A percentile compares a stretch with the other conserved stretches of the same genome.
phyloP scores from a whole-genome alignment of 1,140 invertebrate species.

The Lysiphlebus fabarum region DNA sequence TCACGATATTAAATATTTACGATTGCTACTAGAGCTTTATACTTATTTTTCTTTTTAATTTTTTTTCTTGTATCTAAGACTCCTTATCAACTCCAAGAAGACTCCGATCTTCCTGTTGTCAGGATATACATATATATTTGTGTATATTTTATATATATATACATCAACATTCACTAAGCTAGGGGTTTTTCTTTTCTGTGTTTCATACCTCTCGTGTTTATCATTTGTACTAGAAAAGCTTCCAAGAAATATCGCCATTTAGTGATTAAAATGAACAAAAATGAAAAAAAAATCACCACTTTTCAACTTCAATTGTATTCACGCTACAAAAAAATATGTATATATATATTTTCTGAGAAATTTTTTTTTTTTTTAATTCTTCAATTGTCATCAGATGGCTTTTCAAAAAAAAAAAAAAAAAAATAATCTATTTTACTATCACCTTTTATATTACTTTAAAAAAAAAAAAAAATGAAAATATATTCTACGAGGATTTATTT shows the following conservation, averaged over 20 bases:
- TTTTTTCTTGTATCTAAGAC: constrained; percentile 25
- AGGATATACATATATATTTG: too few relatives aligned
- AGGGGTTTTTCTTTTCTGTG: constrained; percentile 12
- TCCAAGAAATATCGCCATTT: constrained; percentile 15
- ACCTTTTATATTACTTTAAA: too few relatives aligned
- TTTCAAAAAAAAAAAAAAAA: too few relatives aligned
- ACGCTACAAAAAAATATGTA: too few relatives aligned
- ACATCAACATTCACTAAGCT: constrained; percentile 8
- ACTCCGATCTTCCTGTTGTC: constrained; percentile 34
- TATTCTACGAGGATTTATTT: too few relatives aligned
- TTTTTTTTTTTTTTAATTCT: too few relatives aligned
- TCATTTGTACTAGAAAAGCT: constrained; percentile 33
- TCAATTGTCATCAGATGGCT: too few relatives aligned
- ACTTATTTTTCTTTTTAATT: constrained; percentile 15
- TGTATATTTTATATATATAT: constrained; percentile 7
- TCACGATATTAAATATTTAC: constrained; percentile 58
- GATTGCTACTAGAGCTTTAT: constrained; percentile 38
- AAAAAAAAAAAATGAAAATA: too few relatives aligned
- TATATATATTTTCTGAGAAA: too few relatives aligned
- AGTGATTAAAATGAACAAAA: constrained; percentile 17
- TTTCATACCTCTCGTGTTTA: constrained; percentile 23
- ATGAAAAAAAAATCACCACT: too few relatives aligned
- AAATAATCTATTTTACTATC: too few relatives aligned
- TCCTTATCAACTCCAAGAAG: constrained; percentile 32
- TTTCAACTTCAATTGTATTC: background rate